A percentile compares a stretch with the other conserved stretches of the same genome.
phyloP scores from a whole-genome alignment of 2,113 vertebrate genomes.

The Hiodon tergisus region DNA sequence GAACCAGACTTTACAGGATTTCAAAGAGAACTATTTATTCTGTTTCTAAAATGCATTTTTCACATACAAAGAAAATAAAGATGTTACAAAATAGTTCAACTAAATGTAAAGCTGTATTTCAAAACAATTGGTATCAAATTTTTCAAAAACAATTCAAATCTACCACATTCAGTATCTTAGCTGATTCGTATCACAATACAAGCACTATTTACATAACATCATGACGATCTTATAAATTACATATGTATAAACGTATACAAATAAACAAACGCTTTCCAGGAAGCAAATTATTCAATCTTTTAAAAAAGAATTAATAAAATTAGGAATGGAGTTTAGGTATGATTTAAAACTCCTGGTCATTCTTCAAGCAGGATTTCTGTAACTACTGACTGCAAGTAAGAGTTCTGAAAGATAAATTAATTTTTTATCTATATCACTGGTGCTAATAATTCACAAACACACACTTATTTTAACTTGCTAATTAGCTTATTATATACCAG shows the following conservation, averaged over 20 bases:
- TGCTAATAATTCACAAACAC: neutral
- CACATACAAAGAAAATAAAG: constrained; percentile 43
- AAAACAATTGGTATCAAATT: constrained; percentile 44
- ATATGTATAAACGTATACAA: constrained; percentile 31
- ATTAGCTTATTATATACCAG: constrained; percentile 12
- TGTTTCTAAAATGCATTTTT: constrained; percentile 35
- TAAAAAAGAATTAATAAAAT: constrained; percentile 18
- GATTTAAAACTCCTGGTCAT: constrained; percentile 6
- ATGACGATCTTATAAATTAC: constrained; percentile 35
- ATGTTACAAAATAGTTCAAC: constrained; percentile 37
- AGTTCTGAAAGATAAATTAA: neutral
- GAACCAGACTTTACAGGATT: neutral
- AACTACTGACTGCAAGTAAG: neutral
- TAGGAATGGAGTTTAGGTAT: constrained; percentile 1
- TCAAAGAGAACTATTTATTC: constrained; percentile 25
- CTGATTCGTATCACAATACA: constrained; percentile 28
- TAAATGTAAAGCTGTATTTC: constrained; percentile 39
- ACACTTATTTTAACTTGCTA: neutral
- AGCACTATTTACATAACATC: constrained; percentile 35
- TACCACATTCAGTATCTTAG: constrained; percentile 40
- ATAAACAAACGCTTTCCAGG: constrained; percentile 17
- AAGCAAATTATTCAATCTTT: constrained; percentile 10
- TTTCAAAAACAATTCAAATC: constrained; percentile 36
- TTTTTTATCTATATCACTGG: neutral
- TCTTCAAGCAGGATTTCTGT: neutral